Percentiles rank a stretch among this genome's conserved stretches.
phyloP scores from a whole-genome alignment of 2,113 vertebrate genomes.

The Elephantulus edwardii region DNA sequence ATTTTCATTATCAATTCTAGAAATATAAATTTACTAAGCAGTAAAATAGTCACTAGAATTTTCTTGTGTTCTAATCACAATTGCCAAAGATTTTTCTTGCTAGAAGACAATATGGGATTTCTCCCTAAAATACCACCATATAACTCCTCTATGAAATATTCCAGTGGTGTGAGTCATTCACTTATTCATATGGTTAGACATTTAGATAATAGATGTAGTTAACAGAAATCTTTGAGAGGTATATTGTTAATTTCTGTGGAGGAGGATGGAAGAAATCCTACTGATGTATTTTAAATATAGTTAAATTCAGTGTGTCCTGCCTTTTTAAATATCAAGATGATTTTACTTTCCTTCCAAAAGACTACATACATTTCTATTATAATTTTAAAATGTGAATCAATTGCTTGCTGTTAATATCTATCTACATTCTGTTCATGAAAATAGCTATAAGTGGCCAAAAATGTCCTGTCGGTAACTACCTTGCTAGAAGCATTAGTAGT shows the following conservation, averaged over 20 bases:
- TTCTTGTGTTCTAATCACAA: constrained; percentile 73
- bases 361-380: constrained; percentile 62
- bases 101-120: constrained; percentile 73
- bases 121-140: constrained; percentile 69
- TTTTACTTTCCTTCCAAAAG: constrained; percentile 68
- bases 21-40: constrained; percentile 34
- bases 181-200: constrained; percentile 80
- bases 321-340: constrained; percentile 75
- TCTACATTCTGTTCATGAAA: constrained; percentile 52
- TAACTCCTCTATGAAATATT: constrained; percentile 72
- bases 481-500: not conserved
- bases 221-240: constrained; percentile 80
- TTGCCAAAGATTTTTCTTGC: constrained; percentile 66
- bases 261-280: constrained; percentile 70
- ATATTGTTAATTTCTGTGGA: constrained; percentile 79
- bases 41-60: not conserved
- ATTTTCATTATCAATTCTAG: constrained; percentile 1
- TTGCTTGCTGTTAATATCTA: constrained; percentile 54
- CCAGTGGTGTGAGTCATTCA: constrained; percentile 82
- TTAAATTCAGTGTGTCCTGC: constrained; percentile 73
- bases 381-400: constrained; percentile 50
- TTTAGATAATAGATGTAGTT: constrained; percentile 83
- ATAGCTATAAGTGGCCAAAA: constrained; percentile 54
- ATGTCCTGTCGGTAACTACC: constrained; percentile 36
- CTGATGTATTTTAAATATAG: constrained; percentile 72